These are phyloP conservation scores for Pollenia amentaria DNA, from an alignment of 2,888 invertebrate genomes.

Conservation along the genomic window DNA sequence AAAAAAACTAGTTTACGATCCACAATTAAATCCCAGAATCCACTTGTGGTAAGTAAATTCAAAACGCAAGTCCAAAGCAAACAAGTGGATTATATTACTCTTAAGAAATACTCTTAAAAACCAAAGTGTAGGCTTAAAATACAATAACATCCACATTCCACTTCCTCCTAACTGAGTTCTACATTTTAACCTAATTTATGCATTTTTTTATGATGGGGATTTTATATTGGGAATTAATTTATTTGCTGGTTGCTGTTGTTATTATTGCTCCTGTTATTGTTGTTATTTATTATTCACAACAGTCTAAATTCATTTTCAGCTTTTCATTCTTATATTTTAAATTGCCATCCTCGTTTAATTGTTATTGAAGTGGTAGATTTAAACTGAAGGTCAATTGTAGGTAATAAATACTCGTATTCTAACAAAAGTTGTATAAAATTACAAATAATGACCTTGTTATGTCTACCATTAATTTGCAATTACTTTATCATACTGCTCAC, in stretches of 20 bases:
- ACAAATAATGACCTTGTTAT: slow-evolving; percentile 37
- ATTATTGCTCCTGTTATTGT: not conserved
- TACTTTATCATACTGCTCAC: not conserved
- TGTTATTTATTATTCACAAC: not conserved
- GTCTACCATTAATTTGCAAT: slow-evolving; percentile 6
- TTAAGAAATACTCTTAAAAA: slow-evolving; percentile 33
- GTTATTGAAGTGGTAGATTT: slow-evolving; percentile 41
- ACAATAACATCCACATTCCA: not conserved
- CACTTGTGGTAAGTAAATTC: not conserved
- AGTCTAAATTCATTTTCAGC: not conserved
- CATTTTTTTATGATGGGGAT: slow-evolving; percentile 38
- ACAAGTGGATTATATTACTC: slow-evolving; percentile 58
- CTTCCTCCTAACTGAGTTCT: not conserved
- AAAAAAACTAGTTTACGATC: not conserved
- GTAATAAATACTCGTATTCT: not conserved
- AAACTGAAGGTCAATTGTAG: slow-evolving; percentile 33
- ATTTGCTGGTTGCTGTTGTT: not conserved
- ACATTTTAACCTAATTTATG: slow-evolving; percentile 40
- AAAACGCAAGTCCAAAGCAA: slow-evolving; percentile 42
- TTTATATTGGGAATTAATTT: not conserved
- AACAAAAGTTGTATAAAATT: not conserved
- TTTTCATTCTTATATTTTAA: slow-evolving; percentile 5
- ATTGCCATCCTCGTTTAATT: slow-evolving; percentile 34
- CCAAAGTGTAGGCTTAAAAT: not conserved
- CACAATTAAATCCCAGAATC: not conserved